A percentile compares a stretch with the other conserved stretches of the same genome.
These are phyloP conservation scores for Actias luna DNA, from an alignment of 2,888 invertebrate species.

Conservation along the genomic window DNA sequence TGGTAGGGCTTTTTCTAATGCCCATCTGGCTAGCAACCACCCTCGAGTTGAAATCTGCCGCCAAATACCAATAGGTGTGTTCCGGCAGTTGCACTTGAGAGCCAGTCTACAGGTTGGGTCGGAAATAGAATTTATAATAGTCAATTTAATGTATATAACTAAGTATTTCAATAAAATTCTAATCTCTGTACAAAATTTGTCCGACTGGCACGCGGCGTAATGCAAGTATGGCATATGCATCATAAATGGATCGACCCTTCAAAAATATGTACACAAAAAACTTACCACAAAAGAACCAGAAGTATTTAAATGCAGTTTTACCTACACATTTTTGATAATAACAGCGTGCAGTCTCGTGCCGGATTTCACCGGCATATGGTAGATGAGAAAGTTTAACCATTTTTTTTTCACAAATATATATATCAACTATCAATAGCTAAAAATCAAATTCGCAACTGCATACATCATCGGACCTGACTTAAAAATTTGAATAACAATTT, in stretches of 20 bases:
- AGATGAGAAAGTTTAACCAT: conserved; percentile 43
- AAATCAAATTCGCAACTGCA: conserved; percentile 44
- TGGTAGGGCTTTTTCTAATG: too few species aligned
- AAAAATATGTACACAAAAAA: conserved; percentile 45
- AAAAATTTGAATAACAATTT: neutral
- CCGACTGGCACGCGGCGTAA: neutral
- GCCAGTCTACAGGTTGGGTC: too few species aligned
- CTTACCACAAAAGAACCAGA: conserved; percentile 49
- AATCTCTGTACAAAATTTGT: neutral
- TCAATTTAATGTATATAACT: neutral
- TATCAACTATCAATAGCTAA: conserved; percentile 61
- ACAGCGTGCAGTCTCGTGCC: conserved; percentile 58
- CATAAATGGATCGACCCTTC: conserved; percentile 22
- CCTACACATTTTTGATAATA: conserved; percentile 62
- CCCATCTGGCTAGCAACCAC: too few species aligned
- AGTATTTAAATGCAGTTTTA: conserved; percentile 59
- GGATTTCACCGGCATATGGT: conserved; percentile 72
- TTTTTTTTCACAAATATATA: neutral
- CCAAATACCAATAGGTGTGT: too few species aligned
- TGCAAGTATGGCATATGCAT: conserved; percentile 36
- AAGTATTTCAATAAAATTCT: neutral
- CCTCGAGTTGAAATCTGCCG: too few species aligned
- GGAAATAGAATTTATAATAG: neutral
- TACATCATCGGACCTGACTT: neutral
- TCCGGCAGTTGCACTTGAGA: too few species aligned